A percentile compares a stretch with the other conserved stretches of the same genome.
Conservation (phyloP, 2,888 invertebrate species). For the Empis stercorea region DNA sequence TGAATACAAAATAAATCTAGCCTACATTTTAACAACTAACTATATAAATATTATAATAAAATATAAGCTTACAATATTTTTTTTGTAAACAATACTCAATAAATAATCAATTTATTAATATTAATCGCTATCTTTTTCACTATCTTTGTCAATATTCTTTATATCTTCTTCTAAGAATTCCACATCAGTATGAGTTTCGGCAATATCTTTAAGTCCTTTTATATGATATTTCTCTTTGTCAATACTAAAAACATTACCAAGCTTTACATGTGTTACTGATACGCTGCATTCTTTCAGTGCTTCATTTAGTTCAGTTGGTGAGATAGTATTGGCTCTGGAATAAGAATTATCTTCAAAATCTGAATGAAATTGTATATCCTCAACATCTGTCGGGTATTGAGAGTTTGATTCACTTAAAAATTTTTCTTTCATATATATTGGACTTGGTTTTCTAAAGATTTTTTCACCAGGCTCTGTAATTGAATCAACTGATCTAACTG, state of each 20-base stretch:
- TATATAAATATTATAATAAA: too few species aligned
- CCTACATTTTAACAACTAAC: too few species aligned
- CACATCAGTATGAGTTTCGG: slow-evolving; percentile 40
- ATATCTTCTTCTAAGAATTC: slow-evolving; percentile 40
- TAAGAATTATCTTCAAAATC: slow-evolving; percentile 36
- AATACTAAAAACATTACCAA: slow-evolving; percentile 34
- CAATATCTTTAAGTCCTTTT: slow-evolving; percentile 36
- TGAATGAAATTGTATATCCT: slow-evolving; percentile 37
- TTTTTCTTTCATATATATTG: slow-evolving; percentile 12
- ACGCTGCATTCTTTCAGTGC: slow-evolving; percentile 35
- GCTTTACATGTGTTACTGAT: slow-evolving; percentile 37
- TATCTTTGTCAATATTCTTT: slow-evolving; percentile 10
- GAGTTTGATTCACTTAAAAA: background rate
- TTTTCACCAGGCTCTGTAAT: slow-evolving; percentile 2
- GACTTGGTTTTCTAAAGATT: slow-evolving; percentile 11
- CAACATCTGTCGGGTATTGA: slow-evolving; percentile 34
- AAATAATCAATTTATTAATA: slow-evolving; percentile 13
- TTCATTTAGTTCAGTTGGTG: slow-evolving; percentile 32
- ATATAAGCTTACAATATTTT: too few species aligned
- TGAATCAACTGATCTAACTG: slow-evolving; percentile 15
- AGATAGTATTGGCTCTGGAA: slow-evolving; percentile 25
- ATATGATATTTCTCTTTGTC: slow-evolving; percentile 40
- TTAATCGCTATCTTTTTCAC: slow-evolving; percentile 9
- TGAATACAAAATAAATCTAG: too few species aligned
- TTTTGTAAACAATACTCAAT: too few species aligned